Conservation (phyloP, 1,140 invertebrate genomes). For the Littorina saxatilis region DNA sequence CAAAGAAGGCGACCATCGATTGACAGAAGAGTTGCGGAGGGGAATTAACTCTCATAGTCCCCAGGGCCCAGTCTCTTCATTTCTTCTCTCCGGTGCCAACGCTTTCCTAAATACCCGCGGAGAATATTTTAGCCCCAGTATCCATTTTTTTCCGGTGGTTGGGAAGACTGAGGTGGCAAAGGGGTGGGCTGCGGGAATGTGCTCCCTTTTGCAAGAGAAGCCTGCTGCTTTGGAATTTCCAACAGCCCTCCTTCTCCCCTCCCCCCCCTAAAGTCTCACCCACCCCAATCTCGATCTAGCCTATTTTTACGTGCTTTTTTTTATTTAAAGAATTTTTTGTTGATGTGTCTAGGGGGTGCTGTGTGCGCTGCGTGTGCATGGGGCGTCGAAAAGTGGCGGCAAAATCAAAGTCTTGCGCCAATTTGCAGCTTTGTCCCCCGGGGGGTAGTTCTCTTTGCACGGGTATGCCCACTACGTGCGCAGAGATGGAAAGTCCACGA, state of each 20-base stretch:
- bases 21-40: conserved; percentile 24
- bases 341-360: neutral
- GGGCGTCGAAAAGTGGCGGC: neutral
- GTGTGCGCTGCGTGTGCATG: neutral
- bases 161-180: too few species aligned
- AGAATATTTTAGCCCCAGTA: conserved; percentile 27
- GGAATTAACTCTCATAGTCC: conserved; percentile 27
- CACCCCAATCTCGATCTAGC: too few species aligned
- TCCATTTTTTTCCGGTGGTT: neutral
- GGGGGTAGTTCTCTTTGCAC: neutral
- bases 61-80: conserved; percentile 26
- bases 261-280: too few species aligned
- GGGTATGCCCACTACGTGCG: neutral
- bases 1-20: conserved; percentile 21
- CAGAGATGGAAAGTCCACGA: neutral
- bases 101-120: conserved; percentile 4
- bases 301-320: too few species aligned
- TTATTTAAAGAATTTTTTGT: neutral
- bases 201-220: too few species aligned
- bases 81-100: neutral
- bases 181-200: too few species aligned
- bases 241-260: too few species aligned
- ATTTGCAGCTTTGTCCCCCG: neutral
- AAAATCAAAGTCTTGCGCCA: conserved; percentile 19
- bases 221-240: too few species aligned